A percentile compares a stretch with the other conserved stretches of the same genome.
Conservation (phyloP, 2,888 invertebrate genomes). For the Alsophila aescularia region DNA sequence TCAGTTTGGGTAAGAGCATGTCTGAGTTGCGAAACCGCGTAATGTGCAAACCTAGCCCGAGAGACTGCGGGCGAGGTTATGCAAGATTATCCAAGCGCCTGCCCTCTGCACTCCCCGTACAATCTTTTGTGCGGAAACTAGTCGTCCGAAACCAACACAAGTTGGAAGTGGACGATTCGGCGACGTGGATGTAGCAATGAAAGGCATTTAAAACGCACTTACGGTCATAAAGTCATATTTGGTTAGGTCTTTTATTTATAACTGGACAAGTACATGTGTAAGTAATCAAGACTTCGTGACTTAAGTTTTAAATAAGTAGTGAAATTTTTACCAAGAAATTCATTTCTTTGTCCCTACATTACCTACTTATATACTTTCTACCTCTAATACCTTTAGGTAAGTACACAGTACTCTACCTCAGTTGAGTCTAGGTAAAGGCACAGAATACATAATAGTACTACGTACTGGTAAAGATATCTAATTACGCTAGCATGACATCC, state of each 20-base stretch:
- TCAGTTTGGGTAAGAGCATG: slow-evolving; percentile 68
- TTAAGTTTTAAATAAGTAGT: slow-evolving; percentile 1
- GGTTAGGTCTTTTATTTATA: slow-evolving; percentile 28
- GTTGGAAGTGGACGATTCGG: slow-evolving; percentile 19
- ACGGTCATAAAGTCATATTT: slow-evolving; percentile 23
- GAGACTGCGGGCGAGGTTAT: slow-evolving; percentile 45
- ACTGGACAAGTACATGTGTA: slow-evolving; percentile 11
- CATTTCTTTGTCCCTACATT: not conserved
- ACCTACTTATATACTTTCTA: too few species aligned
- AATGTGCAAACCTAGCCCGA: slow-evolving; percentile 52
- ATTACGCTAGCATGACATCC: too few species aligned
- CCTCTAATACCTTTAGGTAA: too few species aligned
- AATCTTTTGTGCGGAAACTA: slow-evolving; percentile 31
- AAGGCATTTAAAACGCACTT: slow-evolving; percentile 23
- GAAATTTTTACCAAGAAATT: slow-evolving; percentile 3
- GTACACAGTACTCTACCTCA: too few species aligned
- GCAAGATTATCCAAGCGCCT: slow-evolving; percentile 52
- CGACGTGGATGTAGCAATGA: slow-evolving; percentile 25
- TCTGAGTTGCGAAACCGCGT: slow-evolving; percentile 59
- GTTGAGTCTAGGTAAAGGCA: too few species aligned
- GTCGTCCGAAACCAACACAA: slow-evolving; percentile 18
- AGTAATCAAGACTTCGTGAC: slow-evolving; percentile 9
- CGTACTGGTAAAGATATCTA: too few species aligned
- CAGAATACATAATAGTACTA: too few species aligned
- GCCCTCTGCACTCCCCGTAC: slow-evolving; percentile 1